Conservation (phyloP, 1,140 invertebrate species). For the Grapholita molesta region DNA sequence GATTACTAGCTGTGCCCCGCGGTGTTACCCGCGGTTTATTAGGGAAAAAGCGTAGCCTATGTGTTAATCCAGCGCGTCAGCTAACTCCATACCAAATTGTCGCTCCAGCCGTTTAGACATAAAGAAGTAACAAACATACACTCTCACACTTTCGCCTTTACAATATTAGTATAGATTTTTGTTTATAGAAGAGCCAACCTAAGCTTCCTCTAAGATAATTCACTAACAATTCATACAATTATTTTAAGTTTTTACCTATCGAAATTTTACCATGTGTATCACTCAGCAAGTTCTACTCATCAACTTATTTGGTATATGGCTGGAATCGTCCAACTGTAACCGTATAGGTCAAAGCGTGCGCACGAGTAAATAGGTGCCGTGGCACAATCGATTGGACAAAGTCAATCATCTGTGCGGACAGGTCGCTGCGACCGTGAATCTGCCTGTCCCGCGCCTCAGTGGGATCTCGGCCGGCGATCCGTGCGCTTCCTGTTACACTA, state of each 20-base stretch:
- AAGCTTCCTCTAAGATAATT: background rate
- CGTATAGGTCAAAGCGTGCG: constrained; percentile 37
- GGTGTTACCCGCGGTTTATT: no score
- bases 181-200: no score
- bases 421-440: constrained; percentile 72
- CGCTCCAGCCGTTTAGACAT: no score
- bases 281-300: background rate
- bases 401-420: constrained; percentile 65
- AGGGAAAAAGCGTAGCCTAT: no score
- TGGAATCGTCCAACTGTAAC: constrained; percentile 21
- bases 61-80: no score
- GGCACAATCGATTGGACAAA: constrained; percentile 72
- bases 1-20: no score
- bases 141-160: no score
- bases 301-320: background rate
- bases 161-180: no score
- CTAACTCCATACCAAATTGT: no score
- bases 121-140: no score
- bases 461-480: constrained; percentile 50
- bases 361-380: constrained; percentile 57
- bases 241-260: background rate
- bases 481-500: constrained; percentile 50
- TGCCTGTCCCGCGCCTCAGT: constrained; percentile 55
- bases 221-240: background rate
- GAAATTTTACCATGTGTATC: background rate